Evolutionary conservation across 2,113 vertebrate genomes (phyloP).

Genomic region (Hydropotes inermis): DNA sequence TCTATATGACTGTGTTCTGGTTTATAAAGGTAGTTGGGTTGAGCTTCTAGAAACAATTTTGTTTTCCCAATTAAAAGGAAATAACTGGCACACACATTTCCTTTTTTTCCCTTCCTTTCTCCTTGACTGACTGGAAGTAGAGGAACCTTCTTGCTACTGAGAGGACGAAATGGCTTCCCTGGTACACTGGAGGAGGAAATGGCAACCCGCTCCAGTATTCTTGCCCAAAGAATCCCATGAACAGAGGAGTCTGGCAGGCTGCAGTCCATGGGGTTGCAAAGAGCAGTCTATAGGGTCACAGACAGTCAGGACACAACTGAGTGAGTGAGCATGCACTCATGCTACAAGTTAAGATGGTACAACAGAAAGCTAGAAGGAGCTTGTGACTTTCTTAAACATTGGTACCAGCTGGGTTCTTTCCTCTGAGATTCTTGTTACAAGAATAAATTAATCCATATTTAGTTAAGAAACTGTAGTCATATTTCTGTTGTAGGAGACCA

Average conservation of each 20-base stretch:
- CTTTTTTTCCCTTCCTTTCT: background rate
- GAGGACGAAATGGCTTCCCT: background rate
- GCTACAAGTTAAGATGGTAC: background rate
- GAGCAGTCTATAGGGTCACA: background rate
- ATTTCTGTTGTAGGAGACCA: background rate
- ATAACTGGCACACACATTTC: background rate
- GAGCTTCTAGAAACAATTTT: background rate
- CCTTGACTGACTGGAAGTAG: background rate
- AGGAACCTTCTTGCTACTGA: background rate
- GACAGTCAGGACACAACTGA: background rate
- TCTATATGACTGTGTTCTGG: background rate
- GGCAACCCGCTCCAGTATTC: background rate
- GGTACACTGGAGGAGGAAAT: background rate
- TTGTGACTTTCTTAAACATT: background rate
- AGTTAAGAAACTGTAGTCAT: background rate
- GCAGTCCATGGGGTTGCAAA: background rate
- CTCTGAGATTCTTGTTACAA: background rate
- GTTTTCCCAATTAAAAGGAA: background rate
- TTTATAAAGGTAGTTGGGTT: background rate
- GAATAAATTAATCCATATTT: background rate
- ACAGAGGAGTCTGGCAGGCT: background rate
- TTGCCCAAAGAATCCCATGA: background rate
- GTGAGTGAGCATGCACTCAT: background rate
- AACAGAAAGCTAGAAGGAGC: background rate
- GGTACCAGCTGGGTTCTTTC: background rate